Conservation (phyloP, 2,113 vertebrate genomes). For the Leptosomus discolor region DNA sequence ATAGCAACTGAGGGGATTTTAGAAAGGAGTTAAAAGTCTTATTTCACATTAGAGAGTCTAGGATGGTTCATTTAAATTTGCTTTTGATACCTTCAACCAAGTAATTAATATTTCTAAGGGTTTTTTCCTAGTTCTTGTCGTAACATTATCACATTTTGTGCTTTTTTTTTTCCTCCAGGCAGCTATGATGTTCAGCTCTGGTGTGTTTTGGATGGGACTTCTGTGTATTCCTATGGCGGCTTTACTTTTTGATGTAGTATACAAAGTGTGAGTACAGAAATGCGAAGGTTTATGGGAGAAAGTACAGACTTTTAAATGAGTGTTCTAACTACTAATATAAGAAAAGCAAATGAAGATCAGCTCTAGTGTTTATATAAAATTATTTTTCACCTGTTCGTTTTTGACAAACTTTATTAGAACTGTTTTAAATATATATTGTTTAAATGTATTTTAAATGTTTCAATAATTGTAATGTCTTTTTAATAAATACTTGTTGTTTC, state of each 20-base stretch:
- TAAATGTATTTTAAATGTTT: background rate
- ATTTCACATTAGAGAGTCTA: background rate
- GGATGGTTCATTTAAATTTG: background rate
- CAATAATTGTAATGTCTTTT: background rate
- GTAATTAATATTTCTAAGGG: background rate
- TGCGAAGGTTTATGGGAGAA: background rate
- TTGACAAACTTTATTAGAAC: background rate
- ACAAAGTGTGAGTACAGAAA: constrained; percentile 90
- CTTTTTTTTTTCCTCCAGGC: constrained; percentile 75
- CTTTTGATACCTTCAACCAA: background rate
- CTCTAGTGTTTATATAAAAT: background rate
- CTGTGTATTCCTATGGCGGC: constrained; percentile 93
- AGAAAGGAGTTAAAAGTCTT: background rate
- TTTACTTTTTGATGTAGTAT: constrained; percentile 88
- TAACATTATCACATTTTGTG: background rate
- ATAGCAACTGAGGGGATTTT: background rate
- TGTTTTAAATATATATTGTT: too few relatives aligned
- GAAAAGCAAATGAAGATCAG: background rate
- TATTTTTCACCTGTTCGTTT: background rate
- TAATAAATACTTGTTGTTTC: background rate
- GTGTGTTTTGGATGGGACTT: constrained; percentile 95
- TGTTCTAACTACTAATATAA: background rate
- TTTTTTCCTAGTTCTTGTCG: background rate
- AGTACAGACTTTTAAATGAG: background rate
- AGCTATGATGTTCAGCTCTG: constrained; percentile 91